These are phyloP conservation scores for Stenurella melanura DNA, from an alignment of 2,888 invertebrate species.

Conservation along the genomic window DNA sequence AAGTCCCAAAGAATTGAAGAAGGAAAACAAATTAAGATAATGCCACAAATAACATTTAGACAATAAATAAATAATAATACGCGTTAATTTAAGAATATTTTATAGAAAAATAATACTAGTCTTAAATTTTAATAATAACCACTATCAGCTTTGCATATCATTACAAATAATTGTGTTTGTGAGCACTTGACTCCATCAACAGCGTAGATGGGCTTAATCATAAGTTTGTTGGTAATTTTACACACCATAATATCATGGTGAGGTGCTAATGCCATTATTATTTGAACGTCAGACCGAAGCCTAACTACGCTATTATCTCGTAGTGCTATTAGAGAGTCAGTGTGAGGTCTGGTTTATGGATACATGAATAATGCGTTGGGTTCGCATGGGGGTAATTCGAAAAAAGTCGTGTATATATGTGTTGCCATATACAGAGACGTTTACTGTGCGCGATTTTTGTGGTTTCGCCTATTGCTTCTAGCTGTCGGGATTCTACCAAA, in stretches of 20 bases:
- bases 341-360: slow-evolving; percentile 46
- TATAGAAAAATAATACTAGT: not conserved
- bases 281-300: slow-evolving; percentile 40
- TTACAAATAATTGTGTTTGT: slow-evolving; percentile 57
- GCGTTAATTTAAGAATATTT: too few relatives aligned
- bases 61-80: too few relatives aligned
- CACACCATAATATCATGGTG: slow-evolving; percentile 59
- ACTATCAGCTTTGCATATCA: slow-evolving; percentile 55
- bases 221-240: slow-evolving; percentile 57
- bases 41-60: too few relatives aligned
- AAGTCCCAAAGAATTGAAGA: too few relatives aligned
- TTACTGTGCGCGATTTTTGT: slow-evolving; percentile 25
- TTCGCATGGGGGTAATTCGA: slow-evolving; percentile 49
- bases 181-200: slow-evolving; percentile 49
- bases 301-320: slow-evolving; percentile 38
- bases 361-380: slow-evolving; percentile 47
- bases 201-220: slow-evolving; percentile 47
- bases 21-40: too few relatives aligned
- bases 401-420: slow-evolving; percentile 44
- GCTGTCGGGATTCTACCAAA: not conserved
- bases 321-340: slow-evolving; percentile 41
- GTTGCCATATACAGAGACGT: slow-evolving; percentile 22
- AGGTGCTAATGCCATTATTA: slow-evolving; percentile 67
- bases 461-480: slow-evolving; percentile 6
- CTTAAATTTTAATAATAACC: slow-evolving; percentile 29